Percentiles rank a stretch among this genome's conserved stretches.
Evolutionary conservation across 2,888 invertebrate genomes (phyloP).

Genomic region (Drosophila meridionalis): DNA sequence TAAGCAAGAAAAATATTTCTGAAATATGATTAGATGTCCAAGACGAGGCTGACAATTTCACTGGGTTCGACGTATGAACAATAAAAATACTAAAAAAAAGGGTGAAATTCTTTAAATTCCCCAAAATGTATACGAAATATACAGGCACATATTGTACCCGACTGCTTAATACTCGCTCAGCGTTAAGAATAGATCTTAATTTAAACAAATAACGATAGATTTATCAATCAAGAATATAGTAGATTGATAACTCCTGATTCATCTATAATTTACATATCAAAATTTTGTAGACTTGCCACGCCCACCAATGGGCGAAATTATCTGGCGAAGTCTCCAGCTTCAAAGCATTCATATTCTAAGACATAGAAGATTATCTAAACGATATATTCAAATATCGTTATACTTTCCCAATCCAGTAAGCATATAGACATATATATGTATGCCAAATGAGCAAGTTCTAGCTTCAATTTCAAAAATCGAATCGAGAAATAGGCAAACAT

Average conservation of each 20-base stretch:
- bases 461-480: background rate
- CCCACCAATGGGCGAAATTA: no score
- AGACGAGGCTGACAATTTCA: background rate
- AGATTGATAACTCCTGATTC: no score
- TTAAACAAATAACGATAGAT: background rate
- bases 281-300: no score
- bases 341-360: no score
- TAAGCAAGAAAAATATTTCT: background rate
- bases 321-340: no score
- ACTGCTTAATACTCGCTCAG: background rate
- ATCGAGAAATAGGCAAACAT: background rate
- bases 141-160: background rate
- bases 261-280: no score
- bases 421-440: no score
- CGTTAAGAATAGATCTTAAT: background rate
- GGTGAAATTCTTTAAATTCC: background rate
- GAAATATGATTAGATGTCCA: slow-evolving; percentile 10
- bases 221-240: background rate
- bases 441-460: background rate
- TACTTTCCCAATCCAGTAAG: no score
- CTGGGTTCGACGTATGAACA: no score
- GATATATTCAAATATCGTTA: no score
- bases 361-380: no score
- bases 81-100: background rate
- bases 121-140: background rate